Evolutionary conservation across 2,888 invertebrate genomes (phyloP).

Genomic region (Drosophila quinaria): DNA sequence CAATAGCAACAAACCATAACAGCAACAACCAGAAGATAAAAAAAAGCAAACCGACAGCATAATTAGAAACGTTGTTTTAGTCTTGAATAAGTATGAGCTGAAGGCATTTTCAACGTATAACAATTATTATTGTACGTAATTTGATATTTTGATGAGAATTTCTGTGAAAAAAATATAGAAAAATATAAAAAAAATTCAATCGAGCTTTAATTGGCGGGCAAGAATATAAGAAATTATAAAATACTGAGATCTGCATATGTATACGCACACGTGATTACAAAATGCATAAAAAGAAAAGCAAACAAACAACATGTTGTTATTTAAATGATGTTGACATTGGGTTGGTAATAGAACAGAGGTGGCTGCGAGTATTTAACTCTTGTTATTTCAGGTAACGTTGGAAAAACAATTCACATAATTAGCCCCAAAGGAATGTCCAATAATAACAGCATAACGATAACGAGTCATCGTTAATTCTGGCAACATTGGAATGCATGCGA

Average conservation of each 20-base stretch:
- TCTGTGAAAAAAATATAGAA: constrained; percentile 81
- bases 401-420: constrained; percentile 76
- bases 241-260: not conserved
- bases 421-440: constrained; percentile 56
- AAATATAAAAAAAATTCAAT: constrained; percentile 57
- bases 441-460: constrained; percentile 29
- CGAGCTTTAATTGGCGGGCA: constrained; percentile 56
- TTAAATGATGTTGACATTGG: constrained; percentile 66
- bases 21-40: constrained; percentile 30
- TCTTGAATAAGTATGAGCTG: constrained; percentile 78
- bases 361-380: constrained; percentile 39
- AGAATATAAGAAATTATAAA: not conserved
- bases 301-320: constrained; percentile 30
- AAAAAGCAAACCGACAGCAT: constrained; percentile 57
- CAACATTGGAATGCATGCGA: constrained; percentile 34
- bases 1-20: constrained; percentile 53
- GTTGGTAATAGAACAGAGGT: constrained; percentile 11
- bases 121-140: constrained; percentile 83
- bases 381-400: constrained; percentile 69
- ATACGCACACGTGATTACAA: not conserved
- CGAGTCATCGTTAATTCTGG: constrained; percentile 5
- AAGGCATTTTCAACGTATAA: constrained; percentile 79
- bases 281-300: constrained; percentile 13
- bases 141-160: constrained; percentile 84
- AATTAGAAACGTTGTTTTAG: constrained; percentile 74